These are phyloP conservation scores for Coregonus clupeaformis DNA, from an alignment of 2,113 vertebrate genomes.

Conservation along the genomic window DNA sequence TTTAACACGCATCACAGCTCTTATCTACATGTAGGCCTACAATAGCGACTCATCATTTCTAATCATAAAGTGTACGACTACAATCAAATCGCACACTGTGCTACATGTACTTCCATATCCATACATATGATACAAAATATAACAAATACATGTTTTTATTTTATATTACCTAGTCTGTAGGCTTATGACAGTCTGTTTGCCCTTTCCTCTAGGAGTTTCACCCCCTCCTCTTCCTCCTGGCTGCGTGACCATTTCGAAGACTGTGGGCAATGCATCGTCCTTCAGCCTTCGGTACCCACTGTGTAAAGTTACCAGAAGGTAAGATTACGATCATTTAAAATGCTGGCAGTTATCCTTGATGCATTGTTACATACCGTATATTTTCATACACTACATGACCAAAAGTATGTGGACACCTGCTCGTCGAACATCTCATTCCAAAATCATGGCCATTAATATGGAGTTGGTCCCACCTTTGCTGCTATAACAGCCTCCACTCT, in stretches of 20 bases:
- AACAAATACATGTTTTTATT: background rate
- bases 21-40: background rate
- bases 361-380: background rate
- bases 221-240: conserved; percentile 33
- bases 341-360: background rate
- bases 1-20: background rate
- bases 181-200: conserved; percentile 15
- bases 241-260: conserved; percentile 74
- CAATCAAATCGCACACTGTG: no score
- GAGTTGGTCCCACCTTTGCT: no score
- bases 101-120: no score
- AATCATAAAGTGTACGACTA: no score
- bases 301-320: background rate
- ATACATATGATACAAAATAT: background rate
- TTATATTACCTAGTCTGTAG: conserved; percentile 34
- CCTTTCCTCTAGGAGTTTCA: conserved; percentile 25
- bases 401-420: no score
- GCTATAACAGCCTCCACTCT: no score
- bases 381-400: no score
- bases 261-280: conserved; percentile 82
- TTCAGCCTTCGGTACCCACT: conserved; percentile 86
- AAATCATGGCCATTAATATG: no score
- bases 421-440: no score
- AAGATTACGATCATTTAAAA: no score
- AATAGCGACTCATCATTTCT: no score